A percentile compares a stretch with the other conserved stretches of the same genome.
Evolutionary conservation across 2,888 invertebrate species (phyloP).

Genomic region (Papilio gigon): DNA sequence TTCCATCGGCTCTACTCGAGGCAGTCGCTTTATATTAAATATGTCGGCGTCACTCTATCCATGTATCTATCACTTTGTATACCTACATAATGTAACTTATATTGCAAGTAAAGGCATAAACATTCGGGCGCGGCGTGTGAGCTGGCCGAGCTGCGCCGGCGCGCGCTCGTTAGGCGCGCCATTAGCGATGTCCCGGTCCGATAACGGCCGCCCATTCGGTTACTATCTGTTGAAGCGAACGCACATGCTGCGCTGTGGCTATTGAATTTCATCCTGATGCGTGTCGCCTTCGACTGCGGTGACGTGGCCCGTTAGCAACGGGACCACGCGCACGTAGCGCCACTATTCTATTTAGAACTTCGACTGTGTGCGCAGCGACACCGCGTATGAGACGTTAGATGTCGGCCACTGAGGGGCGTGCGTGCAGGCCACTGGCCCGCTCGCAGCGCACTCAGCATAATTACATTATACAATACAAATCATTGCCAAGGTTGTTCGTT

Average conservation of each 20-base stretch:
- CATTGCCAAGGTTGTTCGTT: conserved; percentile 55
- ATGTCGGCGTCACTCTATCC: too few relatives aligned
- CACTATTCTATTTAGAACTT: too few relatives aligned
- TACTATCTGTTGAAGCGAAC: conserved; percentile 15
- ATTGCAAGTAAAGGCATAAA: too few relatives aligned
- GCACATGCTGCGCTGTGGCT: conserved; percentile 21
- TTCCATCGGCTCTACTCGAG: too few relatives aligned
- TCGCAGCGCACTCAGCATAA: conserved; percentile 44
- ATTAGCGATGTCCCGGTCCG: conserved; percentile 8
- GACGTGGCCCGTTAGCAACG: conserved; percentile 34
- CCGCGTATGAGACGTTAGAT: too few relatives aligned
- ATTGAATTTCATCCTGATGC: conserved; percentile 20
- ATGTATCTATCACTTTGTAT: too few relatives aligned
- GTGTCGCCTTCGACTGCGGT: neutral
- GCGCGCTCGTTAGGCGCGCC: conserved; percentile 17
- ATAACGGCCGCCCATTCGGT: conserved; percentile 11
- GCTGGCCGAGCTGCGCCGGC: conserved; percentile 37
- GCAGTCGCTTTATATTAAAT: too few relatives aligned
- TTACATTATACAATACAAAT: conserved; percentile 40
- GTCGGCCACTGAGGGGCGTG: neutral
- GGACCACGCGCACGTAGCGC: neutral
- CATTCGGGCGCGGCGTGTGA: conserved; percentile 11
- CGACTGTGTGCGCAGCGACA: too few relatives aligned
- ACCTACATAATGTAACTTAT: too few relatives aligned
- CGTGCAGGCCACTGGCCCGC: conserved; percentile 36